Conservation (phyloP, 2,113 vertebrate species). For the Nannobrachium achirus region DNA sequence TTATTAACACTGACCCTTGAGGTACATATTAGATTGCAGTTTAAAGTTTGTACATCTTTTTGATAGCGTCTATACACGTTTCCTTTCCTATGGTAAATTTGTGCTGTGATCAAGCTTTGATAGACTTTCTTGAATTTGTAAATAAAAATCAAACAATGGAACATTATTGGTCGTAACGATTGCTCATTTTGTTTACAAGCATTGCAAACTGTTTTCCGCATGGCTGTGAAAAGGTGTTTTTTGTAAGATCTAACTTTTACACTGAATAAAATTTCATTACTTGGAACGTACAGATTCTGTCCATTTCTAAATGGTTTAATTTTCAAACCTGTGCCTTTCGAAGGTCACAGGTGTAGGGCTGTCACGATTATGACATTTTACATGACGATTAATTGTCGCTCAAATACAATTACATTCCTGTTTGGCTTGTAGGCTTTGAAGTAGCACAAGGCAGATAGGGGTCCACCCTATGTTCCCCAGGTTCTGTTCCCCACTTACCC, state of each 20-base stretch:
- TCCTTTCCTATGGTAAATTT: constrained; percentile 92
- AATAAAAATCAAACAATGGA: constrained; percentile 90
- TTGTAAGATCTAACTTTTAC: constrained; percentile 96
- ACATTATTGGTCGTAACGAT: constrained; percentile 83
- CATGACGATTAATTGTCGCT: too few relatives aligned
- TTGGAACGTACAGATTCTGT: constrained; percentile 1
- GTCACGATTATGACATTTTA: too few relatives aligned
- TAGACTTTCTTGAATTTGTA: constrained; percentile 88
- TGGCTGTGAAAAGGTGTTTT: constrained; percentile 95
- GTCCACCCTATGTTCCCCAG: too few relatives aligned
- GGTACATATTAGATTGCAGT: constrained; percentile 86
- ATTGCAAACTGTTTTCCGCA: constrained; percentile 85
- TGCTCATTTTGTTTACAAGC: constrained; percentile 79
- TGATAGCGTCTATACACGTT: constrained; percentile 95
- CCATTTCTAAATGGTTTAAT: not conserved
- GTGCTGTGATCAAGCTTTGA: constrained; percentile 87
- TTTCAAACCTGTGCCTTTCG: not conserved
- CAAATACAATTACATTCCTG: too few relatives aligned
- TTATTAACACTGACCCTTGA: constrained; percentile 78
- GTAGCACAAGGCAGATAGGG: too few relatives aligned
- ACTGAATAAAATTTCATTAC: constrained; percentile 89
- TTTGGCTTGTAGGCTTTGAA: too few relatives aligned
- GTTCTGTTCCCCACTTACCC: too few relatives aligned
- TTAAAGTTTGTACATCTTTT: constrained; percentile 94
- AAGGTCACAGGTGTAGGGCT: too few relatives aligned